phyloP scores from a whole-genome alignment of 2,888 invertebrate genomes.

The Aricia artaxerxes region DNA sequence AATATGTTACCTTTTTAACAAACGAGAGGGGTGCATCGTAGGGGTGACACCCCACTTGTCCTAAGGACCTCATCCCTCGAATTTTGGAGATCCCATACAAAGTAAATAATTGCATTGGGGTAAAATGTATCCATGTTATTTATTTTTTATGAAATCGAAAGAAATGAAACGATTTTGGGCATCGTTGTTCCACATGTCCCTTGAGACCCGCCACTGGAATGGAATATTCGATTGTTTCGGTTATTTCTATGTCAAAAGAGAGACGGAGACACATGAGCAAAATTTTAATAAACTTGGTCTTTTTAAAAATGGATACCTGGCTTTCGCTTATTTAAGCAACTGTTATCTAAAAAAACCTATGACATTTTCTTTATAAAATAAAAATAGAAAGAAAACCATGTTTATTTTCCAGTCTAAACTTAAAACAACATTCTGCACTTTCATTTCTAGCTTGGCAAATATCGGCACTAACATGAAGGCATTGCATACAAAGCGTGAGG shows the following conservation, averaged over 20 bases:
- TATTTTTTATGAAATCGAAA: slow-evolving; percentile 1
- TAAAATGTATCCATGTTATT: slow-evolving; percentile 24
- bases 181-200: neutral
- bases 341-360: neutral
- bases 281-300: no score
- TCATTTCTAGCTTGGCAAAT: slow-evolving; percentile 18
- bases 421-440: slow-evolving; percentile 3
- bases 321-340: no score
- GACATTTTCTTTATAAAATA: neutral
- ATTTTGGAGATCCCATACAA: slow-evolving; percentile 34
- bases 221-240: neutral
- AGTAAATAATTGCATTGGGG: slow-evolving; percentile 34
- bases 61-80: slow-evolving; percentile 32
- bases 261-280: neutral
- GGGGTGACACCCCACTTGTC: slow-evolving; percentile 39
- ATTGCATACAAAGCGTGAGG: neutral
- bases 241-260: neutral
- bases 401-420: neutral
- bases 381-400: neutral
- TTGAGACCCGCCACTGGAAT: neutral
- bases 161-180: neutral
- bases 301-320: no score
- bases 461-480: neutral
- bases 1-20: slow-evolving; percentile 25
- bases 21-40: slow-evolving; percentile 25